Evolutionary conservation across 2,888 invertebrate species (phyloP), one percentile per base, ranked within the genome.

Genomic region (Harmothoe impar): DNA sequence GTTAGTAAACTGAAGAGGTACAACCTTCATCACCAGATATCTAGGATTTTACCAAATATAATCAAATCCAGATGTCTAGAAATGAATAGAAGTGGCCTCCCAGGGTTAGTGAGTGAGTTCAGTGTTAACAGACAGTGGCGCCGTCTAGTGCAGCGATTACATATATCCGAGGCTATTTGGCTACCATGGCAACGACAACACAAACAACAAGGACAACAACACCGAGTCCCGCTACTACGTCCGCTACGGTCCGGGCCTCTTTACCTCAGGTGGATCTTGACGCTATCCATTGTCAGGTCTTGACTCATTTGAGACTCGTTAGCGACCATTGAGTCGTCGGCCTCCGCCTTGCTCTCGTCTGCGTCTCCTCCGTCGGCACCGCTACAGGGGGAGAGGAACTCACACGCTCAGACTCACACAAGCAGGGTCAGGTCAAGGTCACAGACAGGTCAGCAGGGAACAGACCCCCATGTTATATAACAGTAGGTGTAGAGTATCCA

Each of bases 231-330:
- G 15, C 62, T 62, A 62, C 23, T 43, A 43, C 43, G 43, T 10
- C 43, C 1, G 7, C 62, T n/a, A 62, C 20, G 29, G 5, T 33
- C 31, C n/a, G 7, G 35, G 72, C 7, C 51, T 31, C 35, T 7
- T 77, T 92, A 92, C 92, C 90, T 92, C 54, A 92, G 29, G 88
- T 98, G 98, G 96, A 98, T 98, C 93, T 98, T 97, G 89, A 99
- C 98, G 52, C 98, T 98, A 96, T 99, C 99, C 92, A 98, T 98
- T 1, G 99, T 99, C 95, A 99, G 98, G 86, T 92, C 92, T 3
- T 88, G 91, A 12, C 68, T 68, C 86, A 86, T 86, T 56, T 86
- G 86, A 25, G 86, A 86, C 86, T 86, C 86, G 56, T 89, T 89
- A 29, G 91, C 72, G 0, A 54, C 78, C 51, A 89, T 89, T 12